A percentile compares a stretch with the other conserved stretches of the same genome.
Conservation (phyloP, 2,113 vertebrate genomes). For the Vanacampus margaritifer region DNA sequence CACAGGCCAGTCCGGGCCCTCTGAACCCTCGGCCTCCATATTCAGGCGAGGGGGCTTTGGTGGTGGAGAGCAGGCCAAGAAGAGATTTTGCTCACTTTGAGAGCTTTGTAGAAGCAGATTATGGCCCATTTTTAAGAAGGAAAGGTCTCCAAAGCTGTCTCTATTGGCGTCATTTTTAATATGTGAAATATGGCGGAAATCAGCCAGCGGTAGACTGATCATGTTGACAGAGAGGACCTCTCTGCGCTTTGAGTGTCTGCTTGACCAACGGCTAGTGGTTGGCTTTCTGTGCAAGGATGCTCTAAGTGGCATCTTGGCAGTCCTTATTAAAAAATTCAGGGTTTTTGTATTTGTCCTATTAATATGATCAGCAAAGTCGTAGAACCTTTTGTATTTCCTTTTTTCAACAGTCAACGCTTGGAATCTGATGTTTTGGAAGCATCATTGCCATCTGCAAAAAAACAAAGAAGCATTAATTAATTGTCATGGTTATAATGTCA, state of each 20-base stretch:
- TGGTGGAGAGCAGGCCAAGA: constrained; percentile 77
- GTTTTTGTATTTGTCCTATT: constrained; percentile 10
- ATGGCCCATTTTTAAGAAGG: constrained; percentile 70
- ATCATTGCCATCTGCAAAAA: constrained; percentile 40
- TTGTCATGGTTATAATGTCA: not conserved
- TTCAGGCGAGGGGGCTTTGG: constrained; percentile 91
- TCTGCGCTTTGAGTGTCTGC: constrained; percentile 45
- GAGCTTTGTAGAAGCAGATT: constrained; percentile 68
- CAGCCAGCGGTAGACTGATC: constrained; percentile 75
- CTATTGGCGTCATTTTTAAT: constrained; percentile 55
- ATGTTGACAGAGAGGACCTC: constrained; percentile 72
- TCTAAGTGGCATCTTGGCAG: constrained; percentile 65
- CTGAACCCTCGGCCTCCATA: constrained; percentile 60
- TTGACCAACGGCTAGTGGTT: constrained; percentile 49
- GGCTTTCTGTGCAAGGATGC: constrained; percentile 57
- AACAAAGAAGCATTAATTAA: constrained; percentile 14
- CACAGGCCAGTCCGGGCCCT: constrained; percentile 34
- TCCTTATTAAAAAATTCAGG: not conserved
- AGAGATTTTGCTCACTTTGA: constrained; percentile 81
- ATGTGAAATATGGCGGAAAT: constrained; percentile 75
- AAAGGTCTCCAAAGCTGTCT: constrained; percentile 76
- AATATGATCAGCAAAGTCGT: constrained; percentile 12
- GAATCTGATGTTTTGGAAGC: constrained; percentile 9
- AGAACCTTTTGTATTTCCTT: constrained; percentile 8
- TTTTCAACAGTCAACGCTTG: constrained; percentile 12